Conservation (phyloP, 53 echinoderm and acorn worm species). For the Holothuria leucospilota region DNA sequence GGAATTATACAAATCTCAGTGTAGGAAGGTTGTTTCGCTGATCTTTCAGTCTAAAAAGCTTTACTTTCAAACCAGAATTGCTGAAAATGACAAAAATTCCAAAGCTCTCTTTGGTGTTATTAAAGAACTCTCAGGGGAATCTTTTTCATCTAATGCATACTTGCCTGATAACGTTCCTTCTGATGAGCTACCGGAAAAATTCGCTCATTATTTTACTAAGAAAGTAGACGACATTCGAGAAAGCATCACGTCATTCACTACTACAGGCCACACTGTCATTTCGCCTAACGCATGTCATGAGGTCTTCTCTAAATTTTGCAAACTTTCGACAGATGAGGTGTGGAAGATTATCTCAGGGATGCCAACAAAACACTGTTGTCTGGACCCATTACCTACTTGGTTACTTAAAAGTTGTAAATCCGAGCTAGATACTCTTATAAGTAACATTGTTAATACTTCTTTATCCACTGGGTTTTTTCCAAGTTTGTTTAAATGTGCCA, state of each 20-base stretch:
- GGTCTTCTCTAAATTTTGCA: too few relatives aligned
- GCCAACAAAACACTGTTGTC: too few relatives aligned
- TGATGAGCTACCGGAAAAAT: background rate
- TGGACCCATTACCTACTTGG: too few relatives aligned
- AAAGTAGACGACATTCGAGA: conserved; percentile 18
- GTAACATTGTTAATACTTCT: too few relatives aligned
- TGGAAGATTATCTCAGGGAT: too few relatives aligned
- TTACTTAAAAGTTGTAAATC: too few relatives aligned
- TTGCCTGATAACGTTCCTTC: background rate
- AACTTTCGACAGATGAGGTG: too few relatives aligned
- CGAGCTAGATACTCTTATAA: too few relatives aligned
- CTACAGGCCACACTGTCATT: too few relatives aligned
- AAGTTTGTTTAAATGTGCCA: too few relatives aligned
- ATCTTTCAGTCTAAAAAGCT: background rate
- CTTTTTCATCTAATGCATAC: background rate
- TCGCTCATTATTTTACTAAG: background rate
- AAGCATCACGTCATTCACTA: background rate
- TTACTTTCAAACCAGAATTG: background rate
- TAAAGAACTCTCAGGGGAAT: background rate
- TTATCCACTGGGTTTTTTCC: too few relatives aligned
- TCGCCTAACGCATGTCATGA: too few relatives aligned
- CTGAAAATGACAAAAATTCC: conserved; percentile 1
- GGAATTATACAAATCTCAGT: conserved; percentile 24
- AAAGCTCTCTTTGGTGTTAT: conserved; percentile 10
- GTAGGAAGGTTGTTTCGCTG: conserved; percentile 17